phyloP scores from a whole-genome alignment of 2,888 invertebrate genomes.

The Eristalis tenax region DNA sequence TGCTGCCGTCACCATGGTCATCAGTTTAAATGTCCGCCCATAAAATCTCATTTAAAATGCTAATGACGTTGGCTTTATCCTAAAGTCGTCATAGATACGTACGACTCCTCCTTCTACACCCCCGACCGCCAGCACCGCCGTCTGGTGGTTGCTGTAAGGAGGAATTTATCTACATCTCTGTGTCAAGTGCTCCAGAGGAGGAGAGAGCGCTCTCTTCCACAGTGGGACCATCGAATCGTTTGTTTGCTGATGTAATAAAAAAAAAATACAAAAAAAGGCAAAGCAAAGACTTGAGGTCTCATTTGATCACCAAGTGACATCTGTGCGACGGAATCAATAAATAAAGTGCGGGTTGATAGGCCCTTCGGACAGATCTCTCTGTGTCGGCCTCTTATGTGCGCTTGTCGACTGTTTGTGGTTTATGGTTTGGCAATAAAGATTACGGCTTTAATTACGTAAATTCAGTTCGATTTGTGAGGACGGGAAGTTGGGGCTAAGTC shows the following conservation, averaged over 20 bases:
- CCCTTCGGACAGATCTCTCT: slow-evolving; percentile 30
- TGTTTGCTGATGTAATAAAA: background rate
- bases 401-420: background rate
- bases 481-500: background rate
- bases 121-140: slow-evolving; percentile 25
- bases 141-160: slow-evolving; percentile 19
- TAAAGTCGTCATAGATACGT: slow-evolving; percentile 52
- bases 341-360: slow-evolving; percentile 8
- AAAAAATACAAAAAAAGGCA: background rate
- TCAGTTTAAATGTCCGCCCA: slow-evolving; percentile 68
- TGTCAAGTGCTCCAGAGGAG: slow-evolving; percentile 13
- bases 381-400: slow-evolving; percentile 5
- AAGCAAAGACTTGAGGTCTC: slow-evolving; percentile 21
- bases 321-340: slow-evolving; percentile 30
- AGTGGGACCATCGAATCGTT: slow-evolving; percentile 37
- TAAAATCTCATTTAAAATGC: slow-evolving; percentile 71
- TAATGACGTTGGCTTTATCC: slow-evolving; percentile 71
- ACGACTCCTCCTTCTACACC: background rate
- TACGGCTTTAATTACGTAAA: slow-evolving; percentile 43
- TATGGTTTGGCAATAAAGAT: slow-evolving; percentile 38
- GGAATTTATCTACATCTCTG: slow-evolving; percentile 38
- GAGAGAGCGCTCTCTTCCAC: background rate
- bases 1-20: slow-evolving; percentile 51
- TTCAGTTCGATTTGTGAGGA: slow-evolving; percentile 44
- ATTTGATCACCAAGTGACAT: slow-evolving; percentile 31